Evolutionary conservation across 2,797 vertebrate genomes (phyloP).

Genomic region (Myotis myotis): DNA sequence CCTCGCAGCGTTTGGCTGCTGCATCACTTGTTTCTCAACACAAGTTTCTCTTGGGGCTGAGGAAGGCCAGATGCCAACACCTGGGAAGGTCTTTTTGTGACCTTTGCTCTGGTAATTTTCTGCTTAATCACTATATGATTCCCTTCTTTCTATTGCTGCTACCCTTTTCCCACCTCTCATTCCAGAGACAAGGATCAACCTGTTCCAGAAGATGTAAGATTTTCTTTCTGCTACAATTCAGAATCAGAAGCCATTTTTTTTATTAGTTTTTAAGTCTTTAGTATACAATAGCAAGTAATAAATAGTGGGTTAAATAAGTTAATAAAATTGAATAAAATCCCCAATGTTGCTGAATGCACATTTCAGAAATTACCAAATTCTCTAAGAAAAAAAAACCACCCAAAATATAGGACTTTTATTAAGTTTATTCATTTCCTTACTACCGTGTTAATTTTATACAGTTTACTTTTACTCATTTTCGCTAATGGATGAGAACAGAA

Average conservation of each 20-base stretch:
- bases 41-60: slow-evolving; percentile 11
- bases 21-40: background rate
- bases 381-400: background rate
- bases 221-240: background rate
- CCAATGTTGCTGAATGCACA: background rate
- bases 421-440: slow-evolving; percentile 25
- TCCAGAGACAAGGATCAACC: background rate
- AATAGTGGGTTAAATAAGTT: background rate
- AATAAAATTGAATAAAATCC: background rate
- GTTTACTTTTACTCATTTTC: background rate
- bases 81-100: background rate
- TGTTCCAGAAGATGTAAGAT: slow-evolving; percentile 3
- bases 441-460: background rate
- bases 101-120: slow-evolving; percentile 39
- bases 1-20: slow-evolving; percentile 22
- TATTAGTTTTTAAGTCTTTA: background rate
- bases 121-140: background rate
- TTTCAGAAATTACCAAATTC: background rate
- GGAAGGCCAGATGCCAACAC: slow-evolving; percentile 16
- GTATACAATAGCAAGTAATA: background rate
- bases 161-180: background rate
- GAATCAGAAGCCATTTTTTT: background rate
- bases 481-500: slow-evolving; percentile 11
- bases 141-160: background rate
- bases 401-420: background rate